phyloP scores from a whole-genome alignment of 1,140 invertebrate genomes.

The Solen grandis region DNA sequence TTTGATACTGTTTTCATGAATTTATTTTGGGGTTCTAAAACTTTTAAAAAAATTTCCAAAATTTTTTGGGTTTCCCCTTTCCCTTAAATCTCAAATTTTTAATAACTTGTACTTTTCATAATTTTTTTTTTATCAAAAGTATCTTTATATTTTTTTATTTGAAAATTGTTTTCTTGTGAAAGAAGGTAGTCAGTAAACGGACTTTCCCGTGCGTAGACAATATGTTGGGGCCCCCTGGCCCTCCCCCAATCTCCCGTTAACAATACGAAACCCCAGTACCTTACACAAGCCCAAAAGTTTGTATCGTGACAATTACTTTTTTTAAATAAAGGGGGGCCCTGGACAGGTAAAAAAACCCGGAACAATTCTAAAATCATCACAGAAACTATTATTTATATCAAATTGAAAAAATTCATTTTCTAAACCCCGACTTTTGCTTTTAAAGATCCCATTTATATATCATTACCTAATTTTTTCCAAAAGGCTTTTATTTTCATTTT shows the following conservation, averaged over 20 bases:
- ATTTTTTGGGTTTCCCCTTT: neutral
- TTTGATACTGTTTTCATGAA: too few species aligned
- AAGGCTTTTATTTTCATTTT: conserved; percentile 7
- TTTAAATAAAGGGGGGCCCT: neutral
- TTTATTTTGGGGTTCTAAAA: too few species aligned
- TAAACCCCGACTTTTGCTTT: neutral
- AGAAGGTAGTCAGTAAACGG: neutral
- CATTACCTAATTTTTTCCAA: neutral
- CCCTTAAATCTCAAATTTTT: neutral
- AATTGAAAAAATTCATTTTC: neutral
- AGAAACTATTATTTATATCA: neutral
- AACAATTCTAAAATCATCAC: neutral
- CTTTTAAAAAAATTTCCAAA: conserved; percentile 10
- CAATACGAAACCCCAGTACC: neutral
- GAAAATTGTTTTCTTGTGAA: neutral
- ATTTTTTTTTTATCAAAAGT: neutral
- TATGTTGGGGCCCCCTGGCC: neutral
- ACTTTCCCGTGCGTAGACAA: neutral
- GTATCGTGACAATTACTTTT: neutral
- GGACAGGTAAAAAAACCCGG: neutral
- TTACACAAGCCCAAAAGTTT: neutral
- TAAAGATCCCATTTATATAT: neutral
- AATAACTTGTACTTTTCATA: neutral
- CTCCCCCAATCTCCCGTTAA: neutral
- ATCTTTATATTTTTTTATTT: neutral